Evolutionary conservation across 2,888 invertebrate species (phyloP).

Genomic region (Habrosyne pyritoides): DNA sequence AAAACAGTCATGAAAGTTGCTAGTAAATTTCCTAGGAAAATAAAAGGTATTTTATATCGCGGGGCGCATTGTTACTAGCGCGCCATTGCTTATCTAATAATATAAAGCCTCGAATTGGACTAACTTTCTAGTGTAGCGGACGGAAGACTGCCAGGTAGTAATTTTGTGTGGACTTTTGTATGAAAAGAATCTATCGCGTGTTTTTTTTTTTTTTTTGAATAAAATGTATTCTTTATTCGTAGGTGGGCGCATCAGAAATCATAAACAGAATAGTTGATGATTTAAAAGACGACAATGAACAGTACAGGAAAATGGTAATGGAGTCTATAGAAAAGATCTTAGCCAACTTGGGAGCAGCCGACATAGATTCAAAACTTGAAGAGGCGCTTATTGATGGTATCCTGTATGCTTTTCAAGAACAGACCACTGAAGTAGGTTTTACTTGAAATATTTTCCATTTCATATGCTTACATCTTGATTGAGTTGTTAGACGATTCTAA

Average conservation of each 20-base stretch:
- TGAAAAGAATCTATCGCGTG: too few species aligned
- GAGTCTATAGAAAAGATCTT: constrained; percentile 99
- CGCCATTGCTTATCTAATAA: too few species aligned
- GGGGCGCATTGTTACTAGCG: too few species aligned
- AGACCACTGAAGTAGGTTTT: constrained; percentile 94
- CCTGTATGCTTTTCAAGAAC: constrained; percentile 99
- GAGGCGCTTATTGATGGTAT: constrained; percentile 99
- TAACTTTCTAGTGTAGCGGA: too few species aligned
- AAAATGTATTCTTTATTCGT: too few species aligned
- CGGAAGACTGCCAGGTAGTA: too few species aligned
- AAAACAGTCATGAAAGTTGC: too few species aligned
- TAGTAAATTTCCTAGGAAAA: too few species aligned
- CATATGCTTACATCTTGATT: not conserved
- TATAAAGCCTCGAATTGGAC: too few species aligned
- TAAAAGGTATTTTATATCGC: too few species aligned
- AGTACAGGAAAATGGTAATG: constrained; percentile 99
- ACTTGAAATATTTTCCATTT: constrained; percentile 1
- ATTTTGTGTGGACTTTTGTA: too few species aligned
- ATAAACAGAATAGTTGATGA: constrained; percentile 99
- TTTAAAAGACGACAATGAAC: constrained; percentile 99
- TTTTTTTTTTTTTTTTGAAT: too few species aligned
- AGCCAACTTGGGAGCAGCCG: constrained; percentile 98
- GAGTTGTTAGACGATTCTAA: not conserved
- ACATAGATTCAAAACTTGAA: constrained; percentile 98
- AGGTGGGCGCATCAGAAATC: constrained; percentile 99